Evolutionary conservation across 37 sponge, comb jelly and placozoan species (phyloP).

Genomic region (Cladorhizidae sp.): DNA sequence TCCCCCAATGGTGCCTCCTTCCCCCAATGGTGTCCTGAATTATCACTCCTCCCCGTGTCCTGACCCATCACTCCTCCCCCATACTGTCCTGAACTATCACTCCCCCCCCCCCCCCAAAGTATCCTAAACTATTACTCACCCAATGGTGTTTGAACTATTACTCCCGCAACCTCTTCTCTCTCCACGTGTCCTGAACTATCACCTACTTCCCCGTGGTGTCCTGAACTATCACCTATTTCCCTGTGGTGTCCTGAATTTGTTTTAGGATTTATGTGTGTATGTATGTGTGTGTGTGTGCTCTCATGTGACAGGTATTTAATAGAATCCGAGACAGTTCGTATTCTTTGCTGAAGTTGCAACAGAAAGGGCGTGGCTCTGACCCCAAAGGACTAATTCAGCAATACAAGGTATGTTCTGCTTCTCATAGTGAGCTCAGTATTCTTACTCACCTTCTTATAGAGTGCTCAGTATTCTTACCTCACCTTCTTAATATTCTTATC

Average conservation of each 20-base stretch:
- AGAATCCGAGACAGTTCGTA: constrained; percentile 58
- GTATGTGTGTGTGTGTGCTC: background rate
- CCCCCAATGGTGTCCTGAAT: no score
- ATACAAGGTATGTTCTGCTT: constrained; percentile 22
- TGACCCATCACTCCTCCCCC: no score
- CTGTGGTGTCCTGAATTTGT: no score
- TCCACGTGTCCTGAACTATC: no score
- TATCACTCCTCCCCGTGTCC: background rate
- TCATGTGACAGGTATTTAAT: constrained; percentile 44
- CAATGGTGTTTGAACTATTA: no score
- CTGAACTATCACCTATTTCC: no score
- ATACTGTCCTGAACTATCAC: no score
- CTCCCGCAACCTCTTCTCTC: no score
- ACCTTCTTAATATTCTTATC: background rate
- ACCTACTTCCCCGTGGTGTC: no score
- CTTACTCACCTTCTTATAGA: background rate
- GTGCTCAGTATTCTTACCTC: background rate
- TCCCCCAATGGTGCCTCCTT: no score
- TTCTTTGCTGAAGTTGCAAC: constrained; percentile 13
- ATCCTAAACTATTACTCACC: background rate
- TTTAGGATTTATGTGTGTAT: background rate
- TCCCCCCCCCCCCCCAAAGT: no score
- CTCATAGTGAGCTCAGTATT: background rate
- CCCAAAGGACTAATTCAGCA: background rate
- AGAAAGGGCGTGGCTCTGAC: constrained; percentile 16